phyloP scores from a whole-genome alignment of 30 jellyfish, hydroid and myxozoan genomes.

The Aurelia coerulea region DNA sequence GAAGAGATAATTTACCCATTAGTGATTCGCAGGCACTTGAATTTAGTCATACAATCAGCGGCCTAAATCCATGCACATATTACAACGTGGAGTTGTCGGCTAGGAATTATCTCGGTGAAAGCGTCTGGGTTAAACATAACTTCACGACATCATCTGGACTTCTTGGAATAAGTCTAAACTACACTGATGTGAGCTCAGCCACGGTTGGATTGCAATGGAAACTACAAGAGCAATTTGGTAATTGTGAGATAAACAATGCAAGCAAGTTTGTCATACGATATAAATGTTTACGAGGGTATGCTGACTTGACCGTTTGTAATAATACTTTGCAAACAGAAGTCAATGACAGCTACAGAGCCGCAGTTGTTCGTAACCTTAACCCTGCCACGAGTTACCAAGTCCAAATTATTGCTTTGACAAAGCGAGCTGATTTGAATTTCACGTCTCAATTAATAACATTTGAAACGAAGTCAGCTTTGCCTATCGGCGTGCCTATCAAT shows the following conservation, averaged over 20 bases:
- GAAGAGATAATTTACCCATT: constrained; percentile 7
- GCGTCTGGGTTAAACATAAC: constrained; percentile 29
- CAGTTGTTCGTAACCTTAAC: constrained; percentile 10
- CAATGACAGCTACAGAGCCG: background rate
- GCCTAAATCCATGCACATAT: constrained; percentile 33
- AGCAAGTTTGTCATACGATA: constrained; percentile 16
- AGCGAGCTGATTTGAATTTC: constrained; percentile 24
- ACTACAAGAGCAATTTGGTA: constrained; percentile 10
- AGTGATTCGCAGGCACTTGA: background rate
- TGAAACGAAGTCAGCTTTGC: constrained; percentile 14
- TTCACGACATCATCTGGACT: constrained; percentile 63
- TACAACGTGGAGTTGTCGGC: constrained; percentile 29
- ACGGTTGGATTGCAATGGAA: constrained; percentile 29
- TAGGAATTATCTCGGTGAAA: constrained; percentile 39
- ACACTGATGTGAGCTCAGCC: constrained; percentile 7
- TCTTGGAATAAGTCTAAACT: background rate
- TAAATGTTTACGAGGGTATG: constrained; percentile 34
- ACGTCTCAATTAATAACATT: constrained; percentile 12
- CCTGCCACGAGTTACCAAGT: constrained; percentile 47
- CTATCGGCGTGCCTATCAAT: constrained; percentile 20
- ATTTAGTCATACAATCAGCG: background rate
- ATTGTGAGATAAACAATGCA: constrained; percentile 33
- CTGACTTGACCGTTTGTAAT: constrained; percentile 25
- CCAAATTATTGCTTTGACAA: constrained; percentile 25
- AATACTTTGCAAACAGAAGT: background rate